Evolutionary conservation across 2,888 invertebrate species (phyloP).

Genomic region (Pegoplata infirma): DNA sequence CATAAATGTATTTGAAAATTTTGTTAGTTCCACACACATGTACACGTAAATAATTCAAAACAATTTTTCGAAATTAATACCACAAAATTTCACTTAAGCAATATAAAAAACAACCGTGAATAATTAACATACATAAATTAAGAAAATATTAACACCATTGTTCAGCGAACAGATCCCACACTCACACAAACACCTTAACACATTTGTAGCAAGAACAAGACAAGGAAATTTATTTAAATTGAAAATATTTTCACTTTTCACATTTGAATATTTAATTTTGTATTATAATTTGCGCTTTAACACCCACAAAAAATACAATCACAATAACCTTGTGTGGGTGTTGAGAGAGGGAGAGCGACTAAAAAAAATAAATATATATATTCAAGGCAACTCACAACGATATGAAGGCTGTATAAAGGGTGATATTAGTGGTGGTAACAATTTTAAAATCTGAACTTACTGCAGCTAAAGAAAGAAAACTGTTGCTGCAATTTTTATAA

Average conservation of each 20-base stretch:
- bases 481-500: too few species aligned
- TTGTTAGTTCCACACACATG: too few species aligned
- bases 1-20: too few species aligned
- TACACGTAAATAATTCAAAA: too few species aligned
- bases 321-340: slow-evolving; percentile 48
- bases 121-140: background rate
- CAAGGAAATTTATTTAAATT: too few species aligned
- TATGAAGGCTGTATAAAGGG: background rate
- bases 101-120: background rate
- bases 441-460: too few species aligned
- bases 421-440: too few species aligned
- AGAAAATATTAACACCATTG: background rate
- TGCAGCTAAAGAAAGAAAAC: too few species aligned
- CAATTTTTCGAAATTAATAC: background rate
- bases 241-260: slow-evolving; percentile 46
- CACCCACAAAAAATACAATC: slow-evolving; percentile 29
- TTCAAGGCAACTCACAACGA: background rate
- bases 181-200: too few species aligned
- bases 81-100: background rate
- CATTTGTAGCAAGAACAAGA: too few species aligned
- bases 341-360: background rate
- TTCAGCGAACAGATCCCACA: too few species aligned
- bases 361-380: background rate
- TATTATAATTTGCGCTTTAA: slow-evolving; percentile 29
- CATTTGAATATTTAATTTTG: slow-evolving; percentile 49